These are phyloP conservation scores for Cylloceria caligata DNA, from an alignment of 2,888 invertebrate species.

Conservation along the genomic window DNA sequence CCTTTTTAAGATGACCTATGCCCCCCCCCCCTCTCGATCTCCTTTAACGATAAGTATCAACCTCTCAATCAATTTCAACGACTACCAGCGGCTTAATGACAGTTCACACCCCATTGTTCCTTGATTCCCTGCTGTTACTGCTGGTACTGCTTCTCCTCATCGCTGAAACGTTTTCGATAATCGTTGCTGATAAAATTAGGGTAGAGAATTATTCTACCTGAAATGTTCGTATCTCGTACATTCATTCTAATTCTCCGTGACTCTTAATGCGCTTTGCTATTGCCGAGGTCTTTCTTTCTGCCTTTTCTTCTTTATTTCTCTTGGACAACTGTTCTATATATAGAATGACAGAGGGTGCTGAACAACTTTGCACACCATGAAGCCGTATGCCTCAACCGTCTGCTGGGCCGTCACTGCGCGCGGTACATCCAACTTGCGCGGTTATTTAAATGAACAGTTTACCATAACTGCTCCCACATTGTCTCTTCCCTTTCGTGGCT, in stretches of 20 bases:
- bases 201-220: background rate
- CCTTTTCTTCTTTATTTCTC: background rate
- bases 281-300: background rate
- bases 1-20: constrained; percentile 35
- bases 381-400: constrained; percentile 13
- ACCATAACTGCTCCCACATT: constrained; percentile 75
- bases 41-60: background rate
- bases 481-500: constrained; percentile 67
- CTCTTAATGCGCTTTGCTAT: constrained; percentile 22
- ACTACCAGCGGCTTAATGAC: constrained; percentile 15
- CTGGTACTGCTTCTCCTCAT: background rate
- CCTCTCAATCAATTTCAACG: constrained; percentile 36
- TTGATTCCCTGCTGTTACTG: background rate
- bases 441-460: constrained; percentile 78
- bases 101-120: constrained; percentile 25
- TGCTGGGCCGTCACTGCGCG: constrained; percentile 10
- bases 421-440: constrained; percentile 62
- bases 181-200: constrained; percentile 24
- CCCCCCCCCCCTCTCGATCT: background rate
- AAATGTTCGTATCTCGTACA: background rate
- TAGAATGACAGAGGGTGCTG: constrained; percentile 1
- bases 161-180: constrained; percentile 24
- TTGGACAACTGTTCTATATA: constrained; percentile 4
- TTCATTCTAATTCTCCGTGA: background rate
- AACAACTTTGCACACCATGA: constrained; percentile 35